phyloP scores from a whole-genome alignment of 2,888 invertebrate genomes.

The Cheilosia grossa region DNA sequence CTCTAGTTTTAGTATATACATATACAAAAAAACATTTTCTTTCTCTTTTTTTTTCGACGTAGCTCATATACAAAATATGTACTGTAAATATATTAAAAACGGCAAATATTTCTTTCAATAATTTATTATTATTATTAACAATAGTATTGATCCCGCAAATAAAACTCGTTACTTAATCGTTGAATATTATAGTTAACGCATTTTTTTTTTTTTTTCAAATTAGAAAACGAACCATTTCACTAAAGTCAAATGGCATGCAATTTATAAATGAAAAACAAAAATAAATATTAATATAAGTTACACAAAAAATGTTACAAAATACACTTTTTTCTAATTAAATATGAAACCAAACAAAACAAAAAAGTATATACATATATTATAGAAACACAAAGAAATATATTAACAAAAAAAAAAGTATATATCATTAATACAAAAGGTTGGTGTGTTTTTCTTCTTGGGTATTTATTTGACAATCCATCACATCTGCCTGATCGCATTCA shows the following conservation, averaged over 20 bases:
- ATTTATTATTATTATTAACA: constrained; percentile 27
- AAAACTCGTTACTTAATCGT: constrained; percentile 29
- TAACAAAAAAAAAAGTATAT: constrained; percentile 39
- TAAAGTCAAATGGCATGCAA: constrained; percentile 21
- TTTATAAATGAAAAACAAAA: constrained; percentile 39
- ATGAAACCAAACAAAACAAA: constrained; percentile 28
- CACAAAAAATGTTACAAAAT: constrained; percentile 49
- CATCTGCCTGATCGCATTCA: no score
- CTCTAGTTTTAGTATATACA: neutral
- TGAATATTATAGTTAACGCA: constrained; percentile 19
- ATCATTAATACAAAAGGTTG: constrained; percentile 48
- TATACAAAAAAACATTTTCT: no score
- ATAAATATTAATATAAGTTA: constrained; percentile 41
- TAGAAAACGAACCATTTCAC: constrained; percentile 19
- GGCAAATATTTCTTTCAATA: constrained; percentile 10
- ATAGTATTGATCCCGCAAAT: constrained; percentile 16
- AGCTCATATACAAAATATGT: neutral
- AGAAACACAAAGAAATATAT: constrained; percentile 50
- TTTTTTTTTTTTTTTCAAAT: constrained; percentile 24
- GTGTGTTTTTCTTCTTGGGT: neutral
- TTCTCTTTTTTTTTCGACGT: neutral
- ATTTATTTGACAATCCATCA: neutral
- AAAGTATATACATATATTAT: constrained; percentile 27
- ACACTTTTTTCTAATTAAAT: constrained; percentile 59
- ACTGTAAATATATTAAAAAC: constrained; percentile 28